These are phyloP conservation scores for Chrysogorgia sp. DNA, from an alignment of 92 coral and sea anemone genomes.

Conservation along the genomic window DNA sequence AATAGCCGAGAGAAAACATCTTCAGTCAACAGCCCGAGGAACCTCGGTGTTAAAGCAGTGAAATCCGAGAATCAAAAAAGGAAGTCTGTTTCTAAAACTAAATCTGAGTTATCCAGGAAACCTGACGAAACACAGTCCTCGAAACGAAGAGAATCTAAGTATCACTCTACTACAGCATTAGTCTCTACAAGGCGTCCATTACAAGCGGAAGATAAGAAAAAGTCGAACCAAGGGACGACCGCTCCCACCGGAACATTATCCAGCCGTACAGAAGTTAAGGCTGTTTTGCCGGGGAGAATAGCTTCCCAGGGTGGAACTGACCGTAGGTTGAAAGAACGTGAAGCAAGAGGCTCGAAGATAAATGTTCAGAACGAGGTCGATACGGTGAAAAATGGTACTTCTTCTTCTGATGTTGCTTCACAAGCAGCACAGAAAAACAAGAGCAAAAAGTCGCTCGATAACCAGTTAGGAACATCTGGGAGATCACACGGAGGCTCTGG, in stretches of 20 bases:
- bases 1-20: no score
- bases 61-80: slow-evolving; percentile 7
- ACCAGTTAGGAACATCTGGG: not conserved
- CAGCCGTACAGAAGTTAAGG: not conserved
- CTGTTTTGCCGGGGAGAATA: not conserved
- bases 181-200: not conserved
- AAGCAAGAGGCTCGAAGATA: slow-evolving; percentile 1
- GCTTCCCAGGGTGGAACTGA: not conserved
- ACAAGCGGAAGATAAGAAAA: not conserved
- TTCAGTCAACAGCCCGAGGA: no score
- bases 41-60: not conserved
- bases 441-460: not conserved
- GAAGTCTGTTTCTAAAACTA: not conserved
- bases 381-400: not conserved
- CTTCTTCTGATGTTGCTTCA: not conserved
- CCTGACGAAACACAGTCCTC: not conserved
- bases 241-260: not conserved
- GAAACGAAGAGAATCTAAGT: not conserved
- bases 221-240: not conserved
- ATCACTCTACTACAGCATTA: slow-evolving; percentile 2
- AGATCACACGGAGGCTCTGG: not conserved
- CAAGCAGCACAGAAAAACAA: not conserved
- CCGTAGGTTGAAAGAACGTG: not conserved
- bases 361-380: not conserved
- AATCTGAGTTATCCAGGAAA: slow-evolving; percentile 7